Base-by-base conservation (phyloP, 2,113 vertebrate genomes). In the Strigops habroptila region DNA sequence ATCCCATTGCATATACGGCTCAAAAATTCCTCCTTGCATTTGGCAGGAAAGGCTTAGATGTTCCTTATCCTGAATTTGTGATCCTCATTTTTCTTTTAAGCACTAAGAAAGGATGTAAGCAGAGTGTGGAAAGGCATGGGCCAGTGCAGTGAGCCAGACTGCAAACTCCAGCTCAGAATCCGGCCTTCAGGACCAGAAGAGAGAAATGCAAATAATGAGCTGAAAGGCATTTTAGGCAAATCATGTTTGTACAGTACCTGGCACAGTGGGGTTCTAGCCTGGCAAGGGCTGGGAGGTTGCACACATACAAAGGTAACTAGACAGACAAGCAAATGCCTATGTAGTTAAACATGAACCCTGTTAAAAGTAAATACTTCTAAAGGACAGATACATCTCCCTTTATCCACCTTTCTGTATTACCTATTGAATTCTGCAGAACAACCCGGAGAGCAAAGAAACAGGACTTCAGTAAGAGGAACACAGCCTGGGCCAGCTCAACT, bases 151-250 rank as follows among this genome's bases (percentile, higher is more conserved):
- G 12, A 87, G 28, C 15, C 60, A 18, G 18, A 57, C 75, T 69
- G 60, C 87, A 95, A 90, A 75, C 52, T 88, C 81, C 55, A 85
- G 90, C 43, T 92, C 73, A 69, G 68, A 91, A 60, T 76, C 44
- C 39, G 43, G 67, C 69, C 87, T 88, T 83, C 46, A 43, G 48
- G 76, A 55, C 28, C 82, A 93, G 62, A 78, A 60, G n/a, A 82
- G 8, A 83, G 62, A 93, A 94, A 91, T 31, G 41, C 82, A 96
- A 93, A 89, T 79, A 94, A 52, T 0, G 0, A 92, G n/a, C 62
- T 35, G 12, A 86, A 82, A 90, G 51, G 73, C 43, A 81, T 83
- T 75, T 95, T 82, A 91, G 86, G 90, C 67, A 93, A 91, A 90
- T 51, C 33, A 5, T 44, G 53, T 74, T 80, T 88, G 64, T 60